A percentile compares a stretch with the other conserved stretches of the same genome.
phyloP scores from a whole-genome alignment of 1,140 invertebrate species.

The Listronotus oregonensis region DNA sequence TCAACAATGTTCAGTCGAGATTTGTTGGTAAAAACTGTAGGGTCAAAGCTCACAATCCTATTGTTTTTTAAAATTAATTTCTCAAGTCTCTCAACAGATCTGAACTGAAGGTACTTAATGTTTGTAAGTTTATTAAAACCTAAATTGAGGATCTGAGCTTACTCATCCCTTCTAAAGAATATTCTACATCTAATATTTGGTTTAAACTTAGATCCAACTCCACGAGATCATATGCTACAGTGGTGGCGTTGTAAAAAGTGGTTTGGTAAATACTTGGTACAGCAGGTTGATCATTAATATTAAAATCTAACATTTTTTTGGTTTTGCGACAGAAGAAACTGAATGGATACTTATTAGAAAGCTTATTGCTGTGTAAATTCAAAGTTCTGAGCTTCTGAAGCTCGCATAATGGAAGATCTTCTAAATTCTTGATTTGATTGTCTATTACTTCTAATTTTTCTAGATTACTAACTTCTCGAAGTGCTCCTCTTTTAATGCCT shows the following conservation, averaged over 20 bases:
- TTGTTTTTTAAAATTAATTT: constrained; percentile 32
- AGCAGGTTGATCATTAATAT: constrained; percentile 10
- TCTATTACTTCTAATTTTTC: constrained; percentile 43
- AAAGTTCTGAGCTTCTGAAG: constrained; percentile 37
- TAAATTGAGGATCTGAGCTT: constrained; percentile 37
- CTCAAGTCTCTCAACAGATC: constrained; percentile 21
- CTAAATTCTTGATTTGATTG: constrained; percentile 39
- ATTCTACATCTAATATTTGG: constrained; percentile 35
- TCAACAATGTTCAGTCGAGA: constrained; percentile 32
- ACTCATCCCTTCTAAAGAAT: constrained; percentile 34
- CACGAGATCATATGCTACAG: constrained; percentile 19
- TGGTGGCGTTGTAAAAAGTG: constrained; percentile 13
- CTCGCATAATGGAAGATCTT: constrained; percentile 41
- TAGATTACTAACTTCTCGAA: constrained; percentile 37
- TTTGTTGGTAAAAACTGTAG: constrained; percentile 27
- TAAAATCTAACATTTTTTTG: constrained; percentile 11
- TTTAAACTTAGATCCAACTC: constrained; percentile 46
- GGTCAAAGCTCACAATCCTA: constrained; percentile 24
- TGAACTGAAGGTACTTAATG: constrained; percentile 24
- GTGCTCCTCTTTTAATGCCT: constrained; percentile 25
- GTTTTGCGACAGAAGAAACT: constrained; percentile 12
- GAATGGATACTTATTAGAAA: constrained; percentile 24
- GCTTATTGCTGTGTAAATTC: constrained; percentile 36
- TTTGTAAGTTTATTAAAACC: constrained; percentile 34
- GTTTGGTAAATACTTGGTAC: not conserved